phyloP scores from a whole-genome alignment of 2,888 invertebrate genomes.

The Leptopilina myrica region DNA sequence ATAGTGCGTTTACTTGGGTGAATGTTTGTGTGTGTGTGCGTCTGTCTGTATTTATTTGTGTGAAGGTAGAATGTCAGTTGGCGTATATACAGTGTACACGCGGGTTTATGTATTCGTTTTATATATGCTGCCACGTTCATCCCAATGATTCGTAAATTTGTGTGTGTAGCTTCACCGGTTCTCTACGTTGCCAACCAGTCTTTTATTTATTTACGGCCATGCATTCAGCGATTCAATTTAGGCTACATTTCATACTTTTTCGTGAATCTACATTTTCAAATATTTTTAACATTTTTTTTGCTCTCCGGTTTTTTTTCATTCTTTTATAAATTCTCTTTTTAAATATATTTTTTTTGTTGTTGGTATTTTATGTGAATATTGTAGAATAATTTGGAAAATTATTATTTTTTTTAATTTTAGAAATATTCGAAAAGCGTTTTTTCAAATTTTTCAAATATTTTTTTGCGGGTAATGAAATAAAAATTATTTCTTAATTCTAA shows the following conservation, averaged over 20 bases:
- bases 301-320: not conserved
- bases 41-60: too few species aligned
- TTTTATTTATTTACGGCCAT: conserved; percentile 67
- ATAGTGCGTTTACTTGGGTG: conserved; percentile 43
- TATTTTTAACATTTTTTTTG: not conserved
- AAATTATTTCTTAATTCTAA: too few species aligned
- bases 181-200: conserved; percentile 48
- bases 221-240: conserved; percentile 64
- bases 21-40: not conserved
- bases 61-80: conserved; percentile 8
- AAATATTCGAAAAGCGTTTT: too few species aligned
- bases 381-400: too few species aligned
- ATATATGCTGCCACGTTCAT: not conserved
- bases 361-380: too few species aligned
- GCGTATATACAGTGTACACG: not conserved
- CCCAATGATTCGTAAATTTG: conserved; percentile 15
- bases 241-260: conserved; percentile 26
- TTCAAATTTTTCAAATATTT: too few species aligned
- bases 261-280: conserved; percentile 8
- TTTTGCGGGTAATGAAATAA: too few species aligned
- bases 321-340: not conserved
- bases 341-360: too few species aligned
- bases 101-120: not conserved
- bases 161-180: conserved; percentile 35
- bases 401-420: too few species aligned